phyloP scores from a whole-genome alignment of 2,113 vertebrate genomes.

The Chamaetylas fuelleborni region DNA sequence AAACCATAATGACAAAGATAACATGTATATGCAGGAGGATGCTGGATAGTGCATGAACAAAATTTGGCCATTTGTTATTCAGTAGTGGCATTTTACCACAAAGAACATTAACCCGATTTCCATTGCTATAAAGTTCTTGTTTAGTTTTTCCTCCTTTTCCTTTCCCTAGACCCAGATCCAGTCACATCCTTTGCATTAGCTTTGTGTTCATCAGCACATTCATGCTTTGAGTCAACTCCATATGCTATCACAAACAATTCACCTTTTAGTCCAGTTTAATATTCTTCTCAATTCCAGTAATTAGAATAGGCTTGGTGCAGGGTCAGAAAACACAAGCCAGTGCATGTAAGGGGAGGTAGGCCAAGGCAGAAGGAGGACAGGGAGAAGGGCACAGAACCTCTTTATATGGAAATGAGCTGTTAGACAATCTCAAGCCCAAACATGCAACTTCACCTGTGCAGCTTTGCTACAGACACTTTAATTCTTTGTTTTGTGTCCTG shows the following conservation, averaged over 20 bases:
- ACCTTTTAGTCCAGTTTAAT: not conserved
- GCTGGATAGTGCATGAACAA: not conserved
- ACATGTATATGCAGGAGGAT: not conserved
- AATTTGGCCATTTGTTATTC: not conserved
- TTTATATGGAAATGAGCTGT: not conserved
- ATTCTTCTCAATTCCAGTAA: not conserved
- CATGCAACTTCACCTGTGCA: not conserved
- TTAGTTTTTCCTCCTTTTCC: not conserved
- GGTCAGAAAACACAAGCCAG: slow-evolving; percentile 15
- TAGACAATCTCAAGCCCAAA: slow-evolving; percentile 18
- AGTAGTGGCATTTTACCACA: not conserved
- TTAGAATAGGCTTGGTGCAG: not conserved
- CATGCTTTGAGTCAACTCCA: not conserved
- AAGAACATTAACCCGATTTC: not conserved
- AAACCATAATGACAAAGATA: not conserved
- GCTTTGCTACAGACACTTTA: not conserved
- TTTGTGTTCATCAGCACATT: not conserved
- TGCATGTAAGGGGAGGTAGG: not conserved
- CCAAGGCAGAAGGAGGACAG: not conserved
- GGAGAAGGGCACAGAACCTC: not conserved
- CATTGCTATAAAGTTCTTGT: not conserved
- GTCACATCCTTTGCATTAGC: not conserved
- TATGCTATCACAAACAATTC: not conserved
- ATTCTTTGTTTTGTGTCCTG: not conserved
- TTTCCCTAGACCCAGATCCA: not conserved